Conservation (phyloP, 2,888 invertebrate species). For the Pseudanteris insignis region DNA sequence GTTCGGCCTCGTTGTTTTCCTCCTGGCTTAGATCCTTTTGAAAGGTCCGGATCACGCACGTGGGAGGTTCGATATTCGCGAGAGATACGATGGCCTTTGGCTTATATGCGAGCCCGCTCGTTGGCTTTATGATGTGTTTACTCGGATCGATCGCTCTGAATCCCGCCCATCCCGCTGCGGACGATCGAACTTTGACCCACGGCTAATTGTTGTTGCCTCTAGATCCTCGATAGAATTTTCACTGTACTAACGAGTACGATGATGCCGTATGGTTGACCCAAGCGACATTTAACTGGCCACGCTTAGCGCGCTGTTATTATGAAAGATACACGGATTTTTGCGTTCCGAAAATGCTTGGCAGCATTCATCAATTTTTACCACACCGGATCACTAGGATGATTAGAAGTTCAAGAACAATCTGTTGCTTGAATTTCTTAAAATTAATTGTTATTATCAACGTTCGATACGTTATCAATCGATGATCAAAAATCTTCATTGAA, state of each 20-base stretch:
- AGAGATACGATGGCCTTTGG: conserved; percentile 49
- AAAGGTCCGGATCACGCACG: conserved; percentile 51
- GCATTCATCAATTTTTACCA: too few species aligned
- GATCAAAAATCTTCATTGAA: too few species aligned
- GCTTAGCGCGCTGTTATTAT: too few species aligned
- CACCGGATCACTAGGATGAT: too few species aligned
- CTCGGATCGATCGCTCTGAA: conserved; percentile 57
- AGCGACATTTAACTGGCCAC: too few species aligned
- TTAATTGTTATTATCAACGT: too few species aligned
- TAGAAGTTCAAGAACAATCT: too few species aligned
- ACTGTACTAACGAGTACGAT: conserved; percentile 23
- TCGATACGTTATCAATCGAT: too few species aligned
- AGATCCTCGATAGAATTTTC: conserved; percentile 59
- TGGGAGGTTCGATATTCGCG: conserved; percentile 51
- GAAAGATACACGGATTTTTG: too few species aligned
- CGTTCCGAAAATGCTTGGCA: too few species aligned
- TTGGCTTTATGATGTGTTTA: conserved; percentile 63
- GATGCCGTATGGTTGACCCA: conserved; percentile 17
- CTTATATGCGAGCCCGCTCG: conserved; percentile 43
- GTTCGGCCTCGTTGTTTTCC: conserved; percentile 23
- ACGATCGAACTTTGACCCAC: conserved; percentile 63
- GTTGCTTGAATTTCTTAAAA: too few species aligned
- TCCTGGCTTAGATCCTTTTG: conserved; percentile 38
- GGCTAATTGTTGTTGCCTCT: conserved; percentile 66
- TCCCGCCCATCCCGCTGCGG: conserved; percentile 53